Base-by-base conservation (phyloP, 2,113 vertebrate genomes). In the Oplegnathus fasciatus region DNA sequence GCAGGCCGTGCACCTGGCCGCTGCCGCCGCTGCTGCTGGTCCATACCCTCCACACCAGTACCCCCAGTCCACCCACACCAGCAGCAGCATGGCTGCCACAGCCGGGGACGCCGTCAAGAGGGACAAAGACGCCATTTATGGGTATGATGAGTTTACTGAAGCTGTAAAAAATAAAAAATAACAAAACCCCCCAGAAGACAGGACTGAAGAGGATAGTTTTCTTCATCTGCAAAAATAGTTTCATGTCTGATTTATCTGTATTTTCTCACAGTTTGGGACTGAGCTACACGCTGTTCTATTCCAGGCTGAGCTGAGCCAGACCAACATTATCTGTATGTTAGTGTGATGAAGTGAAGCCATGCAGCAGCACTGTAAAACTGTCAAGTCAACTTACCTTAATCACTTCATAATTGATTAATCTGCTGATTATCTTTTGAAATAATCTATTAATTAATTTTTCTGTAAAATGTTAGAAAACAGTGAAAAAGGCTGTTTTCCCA, bases 51-150 rank as follows among this genome's bases (percentile, higher is more conserved):
- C 96, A 10, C 97, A 98, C 93, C 97, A 97, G 91, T 98, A 96
- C 89, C 92, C 96, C 82, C 97, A 97, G 96, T 94, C 96, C 71
- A 94, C 95, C 83, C 97, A 97, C 79, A 94, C 92, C 93, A 94
- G 95, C 93, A 92, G 95, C 92, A 95, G 96, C 69, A 37, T 97
- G 96, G 96, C 96, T 66, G 94, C 97, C 93, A 95, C 97, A 2
- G 96, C 97, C 90, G 97, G 97, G 91, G 97, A 98, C 88, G 95
- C 96, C 89, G 93, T 96, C 91, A 98, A 97, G 95, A 97, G 97
- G 95, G 98, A 98, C 96, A 98, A 97, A 96, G 97, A 98, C 95
- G 95, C 97, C 95, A 98, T 99, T 96, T 99, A 98, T 93, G 97
- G 98, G 97, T 98, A 95, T 69, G 97, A 96, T 92, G 92, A 74